A percentile compares a stretch with the other conserved stretches of the same genome.
Conservation (phyloP, 2,888 invertebrate species). For the Drosophila monieri region DNA sequence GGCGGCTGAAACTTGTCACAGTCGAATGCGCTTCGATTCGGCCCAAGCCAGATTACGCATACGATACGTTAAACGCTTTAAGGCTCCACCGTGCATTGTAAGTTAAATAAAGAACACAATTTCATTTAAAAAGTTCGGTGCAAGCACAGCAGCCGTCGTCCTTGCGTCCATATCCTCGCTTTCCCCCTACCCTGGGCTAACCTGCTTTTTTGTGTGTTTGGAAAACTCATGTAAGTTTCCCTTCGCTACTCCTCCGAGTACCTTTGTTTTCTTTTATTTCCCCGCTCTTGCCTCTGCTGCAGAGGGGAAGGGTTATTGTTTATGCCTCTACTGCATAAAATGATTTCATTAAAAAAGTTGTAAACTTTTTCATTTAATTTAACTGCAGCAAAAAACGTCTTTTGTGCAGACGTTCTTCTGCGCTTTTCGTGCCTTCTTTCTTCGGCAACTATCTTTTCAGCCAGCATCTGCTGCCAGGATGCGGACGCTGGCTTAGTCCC, state of each 20-base stretch:
- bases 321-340: conserved; percentile 74
- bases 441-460: conserved; percentile 41
- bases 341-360: conserved; percentile 79
- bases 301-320: conserved; percentile 64
- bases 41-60: conserved; percentile 63
- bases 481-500: conserved; percentile 9
- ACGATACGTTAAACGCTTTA: conserved; percentile 68
- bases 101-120: conserved; percentile 53
- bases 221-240: conserved; percentile 51
- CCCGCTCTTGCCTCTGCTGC: conserved; percentile 58
- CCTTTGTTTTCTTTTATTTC: conserved; percentile 29
- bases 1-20: conserved; percentile 18
- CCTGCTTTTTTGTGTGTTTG: conserved; percentile 2
- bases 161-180: conserved; percentile 31
- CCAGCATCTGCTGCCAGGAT: conserved; percentile 46
- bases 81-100: conserved; percentile 34
- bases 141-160: conserved; percentile 40
- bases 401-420: conserved; percentile 56
- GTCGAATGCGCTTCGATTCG: conserved; percentile 41
- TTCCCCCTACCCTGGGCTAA: neutral
- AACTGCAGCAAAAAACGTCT: conserved; percentile 75
- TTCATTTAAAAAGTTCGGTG: conserved; percentile 58
- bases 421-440: neutral
- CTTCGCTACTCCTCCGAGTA: conserved; percentile 17
- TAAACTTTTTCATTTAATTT: conserved; percentile 79